phyloP scores from a whole-genome alignment of 2,113 vertebrate genomes.

The Murina feae region DNA sequence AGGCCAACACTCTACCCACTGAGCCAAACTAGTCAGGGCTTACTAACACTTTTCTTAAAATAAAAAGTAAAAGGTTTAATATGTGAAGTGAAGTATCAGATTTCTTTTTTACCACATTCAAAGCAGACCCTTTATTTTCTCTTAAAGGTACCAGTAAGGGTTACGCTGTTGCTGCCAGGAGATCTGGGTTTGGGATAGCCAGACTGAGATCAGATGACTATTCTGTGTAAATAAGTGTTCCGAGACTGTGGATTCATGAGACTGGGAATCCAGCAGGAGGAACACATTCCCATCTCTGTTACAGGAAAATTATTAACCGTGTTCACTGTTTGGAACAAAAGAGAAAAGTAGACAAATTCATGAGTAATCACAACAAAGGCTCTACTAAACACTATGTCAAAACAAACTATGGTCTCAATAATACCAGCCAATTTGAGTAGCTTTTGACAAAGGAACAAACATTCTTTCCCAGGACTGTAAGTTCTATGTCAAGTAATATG shows the following conservation, averaged over 20 bases:
- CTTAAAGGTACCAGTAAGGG: not conserved
- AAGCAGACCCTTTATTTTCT: not conserved
- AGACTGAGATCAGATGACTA: conserved; percentile 47
- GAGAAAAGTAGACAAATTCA: not conserved
- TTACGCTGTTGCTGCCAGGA: conserved; percentile 25
- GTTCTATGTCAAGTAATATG: conserved; percentile 19
- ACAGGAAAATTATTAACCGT: not conserved
- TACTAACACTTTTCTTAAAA: not conserved
- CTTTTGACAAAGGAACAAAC: not conserved
- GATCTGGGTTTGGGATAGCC: conserved; percentile 39
- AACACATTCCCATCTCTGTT: not conserved
- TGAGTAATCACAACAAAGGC: not conserved
- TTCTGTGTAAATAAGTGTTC: conserved; percentile 26
- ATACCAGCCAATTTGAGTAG: not conserved
- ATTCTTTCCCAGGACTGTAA: conserved; percentile 28
- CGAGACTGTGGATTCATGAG: conserved; percentile 1
- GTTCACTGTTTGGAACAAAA: not conserved
- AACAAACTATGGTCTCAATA: not conserved
- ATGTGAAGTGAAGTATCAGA: not conserved
- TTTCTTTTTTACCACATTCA: not conserved
- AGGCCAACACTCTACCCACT: too few species aligned
- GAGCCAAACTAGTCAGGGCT: too few species aligned
- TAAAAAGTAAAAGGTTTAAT: not conserved
- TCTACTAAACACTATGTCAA: not conserved
- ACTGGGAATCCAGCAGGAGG: not conserved